Conservation (phyloP, 1,140 invertebrate species). For the Lineus longissimus region DNA sequence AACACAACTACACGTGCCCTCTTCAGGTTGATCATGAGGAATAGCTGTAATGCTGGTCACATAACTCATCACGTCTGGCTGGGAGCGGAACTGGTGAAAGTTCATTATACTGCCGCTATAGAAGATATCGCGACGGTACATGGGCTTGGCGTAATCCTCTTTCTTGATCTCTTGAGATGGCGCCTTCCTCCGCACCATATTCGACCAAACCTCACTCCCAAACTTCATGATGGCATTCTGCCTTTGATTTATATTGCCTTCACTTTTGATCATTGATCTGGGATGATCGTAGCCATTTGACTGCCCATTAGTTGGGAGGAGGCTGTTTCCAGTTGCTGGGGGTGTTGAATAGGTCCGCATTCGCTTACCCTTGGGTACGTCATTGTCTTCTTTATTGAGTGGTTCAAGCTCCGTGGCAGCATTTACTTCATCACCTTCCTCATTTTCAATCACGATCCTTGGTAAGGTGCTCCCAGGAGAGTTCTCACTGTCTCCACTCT, state of each 20-base stretch:
- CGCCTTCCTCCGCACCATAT: slow-evolving; percentile 7
- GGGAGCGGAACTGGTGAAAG: slow-evolving; percentile 81
- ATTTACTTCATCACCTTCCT: background rate
- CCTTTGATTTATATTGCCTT: slow-evolving; percentile 2
- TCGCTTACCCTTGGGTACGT: background rate
- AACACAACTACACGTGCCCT: slow-evolving; percentile 59
- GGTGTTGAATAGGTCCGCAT: slow-evolving; percentile 1
- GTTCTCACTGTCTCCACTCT: slow-evolving; percentile 34
- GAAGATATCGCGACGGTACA: slow-evolving; percentile 96
- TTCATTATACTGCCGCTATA: slow-evolving; percentile 92
- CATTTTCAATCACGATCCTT: slow-evolving; percentile 10
- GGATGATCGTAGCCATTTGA: background rate
- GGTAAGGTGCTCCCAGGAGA: slow-evolving; percentile 11
- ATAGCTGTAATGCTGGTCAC: slow-evolving; percentile 50
- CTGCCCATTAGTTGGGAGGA: background rate
- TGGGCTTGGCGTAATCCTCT: slow-evolving; percentile 72
- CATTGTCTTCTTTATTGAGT: background rate
- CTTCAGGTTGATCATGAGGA: slow-evolving; percentile 31
- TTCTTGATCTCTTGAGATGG: slow-evolving; percentile 21
- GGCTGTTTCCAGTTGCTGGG: slow-evolving; percentile 14
- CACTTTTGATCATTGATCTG: background rate
- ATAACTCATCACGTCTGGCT: slow-evolving; percentile 72
- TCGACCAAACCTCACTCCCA: slow-evolving; percentile 18
- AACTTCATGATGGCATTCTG: slow-evolving; percentile 12
- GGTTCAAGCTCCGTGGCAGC: background rate